A percentile compares a stretch with the other conserved stretches of the same genome.
Evolutionary conservation across 2,888 invertebrate species (phyloP).

Genomic region (Cheilosia vernalis): DNA sequence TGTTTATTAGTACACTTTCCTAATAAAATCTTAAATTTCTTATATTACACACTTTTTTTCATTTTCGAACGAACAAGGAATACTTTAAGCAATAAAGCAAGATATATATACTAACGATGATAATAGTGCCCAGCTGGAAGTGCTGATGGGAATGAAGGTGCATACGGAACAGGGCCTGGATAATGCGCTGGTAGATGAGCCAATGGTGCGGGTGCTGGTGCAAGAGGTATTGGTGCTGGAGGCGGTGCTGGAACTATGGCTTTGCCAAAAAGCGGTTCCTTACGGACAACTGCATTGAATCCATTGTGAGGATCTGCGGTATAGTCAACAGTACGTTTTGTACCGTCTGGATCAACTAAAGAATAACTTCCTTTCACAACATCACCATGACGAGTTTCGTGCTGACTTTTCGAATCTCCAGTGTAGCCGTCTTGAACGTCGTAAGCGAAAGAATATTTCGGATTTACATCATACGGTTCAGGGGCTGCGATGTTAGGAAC

Average conservation of each 20-base stretch:
- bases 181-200: constrained; percentile 22
- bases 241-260: constrained; percentile 77
- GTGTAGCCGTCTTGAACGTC: constrained; percentile 84
- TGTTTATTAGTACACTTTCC: not conserved
- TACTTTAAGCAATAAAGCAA: not conserved
- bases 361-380: constrained; percentile 86
- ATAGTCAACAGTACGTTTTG: constrained; percentile 87
- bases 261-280: constrained; percentile 81
- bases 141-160: constrained; percentile 21
- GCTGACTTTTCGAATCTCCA: constrained; percentile 85
- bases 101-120: constrained; percentile 16
- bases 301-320: constrained; percentile 84
- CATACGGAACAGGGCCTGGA: constrained; percentile 23
- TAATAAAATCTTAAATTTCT: constrained; percentile 3
- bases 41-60: constrained; percentile 2
- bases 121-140: constrained; percentile 32
- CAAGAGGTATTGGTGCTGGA: constrained; percentile 55
- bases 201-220: constrained; percentile 48
- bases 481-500: constrained; percentile 79
- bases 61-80: constrained; percentile 44
- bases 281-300: constrained; percentile 83
- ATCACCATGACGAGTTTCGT: constrained; percentile 87
- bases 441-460: constrained; percentile 84
- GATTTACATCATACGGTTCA: constrained; percentile 82
- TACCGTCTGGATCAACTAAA: constrained; percentile 85